These are phyloP conservation scores for Phymanthus crucifer DNA, from an alignment of 92 coral and sea anemone species.

Conservation along the genomic window DNA sequence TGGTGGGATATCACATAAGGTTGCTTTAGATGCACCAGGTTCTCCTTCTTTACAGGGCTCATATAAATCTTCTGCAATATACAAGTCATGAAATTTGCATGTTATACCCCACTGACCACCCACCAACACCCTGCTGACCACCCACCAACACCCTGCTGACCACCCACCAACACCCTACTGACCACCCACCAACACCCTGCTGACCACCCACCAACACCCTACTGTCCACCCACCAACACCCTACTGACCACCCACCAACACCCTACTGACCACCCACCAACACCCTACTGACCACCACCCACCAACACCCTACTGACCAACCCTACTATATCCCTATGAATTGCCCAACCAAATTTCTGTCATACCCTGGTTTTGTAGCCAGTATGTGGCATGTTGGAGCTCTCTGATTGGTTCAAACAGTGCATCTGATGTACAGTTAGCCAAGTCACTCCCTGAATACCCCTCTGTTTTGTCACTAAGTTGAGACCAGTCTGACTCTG, in stretches of 20 bases:
- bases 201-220: too few relatives aligned
- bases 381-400: constrained; percentile 69
- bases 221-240: too few relatives aligned
- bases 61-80: constrained; percentile 65
- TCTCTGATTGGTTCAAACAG: constrained; percentile 97
- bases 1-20: constrained; percentile 76
- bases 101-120: neutral
- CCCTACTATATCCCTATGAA: too few relatives aligned
- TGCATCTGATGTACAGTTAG: constrained; percentile 94
- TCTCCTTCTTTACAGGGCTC: constrained; percentile 68
- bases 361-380: constrained; percentile 77
- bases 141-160: too few relatives aligned
- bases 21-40: constrained; percentile 38
- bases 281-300: too few relatives aligned
- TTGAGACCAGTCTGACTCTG: constrained; percentile 77
- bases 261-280: too few relatives aligned
- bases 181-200: too few relatives aligned
- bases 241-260: too few relatives aligned
- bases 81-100: too few relatives aligned
- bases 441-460: constrained; percentile 94
- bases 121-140: too few relatives aligned
- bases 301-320: too few relatives aligned
- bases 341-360: neutral
- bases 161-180: too few relatives aligned
- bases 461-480: constrained; percentile 80